Evolutionary conservation across 1,140 invertebrate species (phyloP), one percentile per base, ranked within the genome.

Genomic region (Drosophila bocqueti): DNA sequence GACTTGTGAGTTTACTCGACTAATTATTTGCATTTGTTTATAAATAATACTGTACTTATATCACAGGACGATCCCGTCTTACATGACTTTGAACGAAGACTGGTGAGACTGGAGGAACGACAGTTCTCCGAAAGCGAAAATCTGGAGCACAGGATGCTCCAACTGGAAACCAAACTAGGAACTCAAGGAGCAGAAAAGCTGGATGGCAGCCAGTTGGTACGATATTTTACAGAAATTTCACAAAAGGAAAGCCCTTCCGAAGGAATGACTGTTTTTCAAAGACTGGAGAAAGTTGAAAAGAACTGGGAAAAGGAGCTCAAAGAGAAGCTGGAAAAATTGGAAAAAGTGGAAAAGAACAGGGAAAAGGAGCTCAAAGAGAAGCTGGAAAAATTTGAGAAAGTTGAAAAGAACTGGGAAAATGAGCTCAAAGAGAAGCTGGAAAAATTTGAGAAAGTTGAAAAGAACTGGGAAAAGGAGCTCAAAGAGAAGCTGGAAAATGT

Each of bases 61-160:
- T 24, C 1, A 10, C 31, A 62, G 60, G 16, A 2, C 4, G 16
- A n/a, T n/a, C 3, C 31, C 4, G 7, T 24, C 16, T 15, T 18
- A 2, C 8, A 40, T 26, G 55, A 58, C 21, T 13, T 57, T 7
- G 18, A 62, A 6, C 46, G 43, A 26, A 62, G 60, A n/a, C 24
- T 62, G 6, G 45, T 24, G 8, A 15, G 43, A 13, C 6, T 62
- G 31, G 31, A 62, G 18, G 1, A 15, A 15, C 21, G 46, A 0
- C 45, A 58, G 16, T 62, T 16, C 11, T 15, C 29, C 16, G 55
- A 58, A n/a, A 42, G 6, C 10, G 21, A 58, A 16, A 58, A 42
- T 10, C 21, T 58, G 0, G 16, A 42, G 16, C 55, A 26, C 10
- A 40, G 36, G 10, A 40, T 58, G 15, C 34, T 40, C 2, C 2